phyloP scores from a whole-genome alignment of 2,797 vertebrate species.

The Dryobates pubescens region DNA sequence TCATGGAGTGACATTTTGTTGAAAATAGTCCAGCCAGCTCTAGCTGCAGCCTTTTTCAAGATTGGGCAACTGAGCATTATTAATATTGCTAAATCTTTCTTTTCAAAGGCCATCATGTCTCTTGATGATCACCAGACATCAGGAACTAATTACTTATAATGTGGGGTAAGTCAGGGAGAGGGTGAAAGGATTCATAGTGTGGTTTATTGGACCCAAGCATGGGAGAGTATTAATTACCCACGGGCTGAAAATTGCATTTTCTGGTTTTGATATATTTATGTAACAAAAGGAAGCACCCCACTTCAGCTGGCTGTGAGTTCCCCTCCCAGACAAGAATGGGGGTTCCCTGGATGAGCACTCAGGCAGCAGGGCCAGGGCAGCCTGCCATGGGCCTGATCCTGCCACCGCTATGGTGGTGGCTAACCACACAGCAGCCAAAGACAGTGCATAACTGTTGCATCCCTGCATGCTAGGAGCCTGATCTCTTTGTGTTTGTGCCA shows the following conservation, averaged over 20 bases:
- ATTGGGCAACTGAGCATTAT: conserved; percentile 11
- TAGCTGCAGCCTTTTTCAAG: not conserved
- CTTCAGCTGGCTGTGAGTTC: not conserved
- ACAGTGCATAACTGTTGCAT: not conserved
- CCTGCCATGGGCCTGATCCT: not conserved
- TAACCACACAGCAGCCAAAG: not conserved
- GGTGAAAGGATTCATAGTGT: not conserved
- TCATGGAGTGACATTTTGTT: not conserved
- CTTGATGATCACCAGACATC: not conserved
- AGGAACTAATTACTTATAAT: conserved; percentile 10
- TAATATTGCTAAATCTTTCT: conserved; percentile 45
- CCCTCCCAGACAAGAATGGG: not conserved
- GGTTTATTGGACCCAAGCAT: not conserved
- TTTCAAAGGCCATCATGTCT: not conserved
- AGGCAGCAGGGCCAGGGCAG: not conserved
- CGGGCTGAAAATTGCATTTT: not conserved
- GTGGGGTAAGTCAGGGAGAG: not conserved
- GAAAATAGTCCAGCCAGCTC: not conserved
- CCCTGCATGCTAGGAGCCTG: accelerated
- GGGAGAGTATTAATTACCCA: not conserved
- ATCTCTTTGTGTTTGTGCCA: not conserved
- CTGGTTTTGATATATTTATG: not conserved
- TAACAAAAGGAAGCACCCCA: not conserved
- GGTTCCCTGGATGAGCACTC: not conserved
- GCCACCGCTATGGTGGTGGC: not conserved